These are phyloP conservation scores for Bombus terrestris DNA, from an alignment of 1,140 invertebrate genomes.

Conservation along the genomic window DNA sequence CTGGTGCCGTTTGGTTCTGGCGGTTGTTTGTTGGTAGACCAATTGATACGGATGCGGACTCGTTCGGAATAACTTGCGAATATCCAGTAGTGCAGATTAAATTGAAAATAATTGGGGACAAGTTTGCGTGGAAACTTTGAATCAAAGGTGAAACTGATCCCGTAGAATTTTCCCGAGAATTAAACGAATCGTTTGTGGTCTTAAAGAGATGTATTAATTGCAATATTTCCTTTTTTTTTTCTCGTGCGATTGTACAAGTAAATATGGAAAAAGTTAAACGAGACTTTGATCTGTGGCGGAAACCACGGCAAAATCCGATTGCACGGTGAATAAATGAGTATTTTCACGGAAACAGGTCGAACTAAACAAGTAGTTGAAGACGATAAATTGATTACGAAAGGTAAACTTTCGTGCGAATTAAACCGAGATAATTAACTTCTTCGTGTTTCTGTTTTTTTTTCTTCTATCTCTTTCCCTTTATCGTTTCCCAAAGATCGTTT, in stretches of 20 bases:
- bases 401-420: not conserved
- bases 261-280: not conserved
- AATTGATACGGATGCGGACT: not conserved
- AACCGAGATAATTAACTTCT: constrained; percentile 11
- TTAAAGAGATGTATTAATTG: too few species aligned
- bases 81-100: too few species aligned
- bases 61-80: too few species aligned
- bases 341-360: not conserved
- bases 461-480: not conserved
- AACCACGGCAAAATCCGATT: not conserved
- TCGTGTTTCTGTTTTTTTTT: not conserved
- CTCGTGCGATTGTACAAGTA: not conserved
- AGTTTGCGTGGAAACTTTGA: too few species aligned
- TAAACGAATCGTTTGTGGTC: too few species aligned
- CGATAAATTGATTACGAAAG: not conserved
- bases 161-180: too few species aligned
- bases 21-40: not conserved
- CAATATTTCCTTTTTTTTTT: too few species aligned
- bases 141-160: too few species aligned
- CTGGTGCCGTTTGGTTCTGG: not conserved
- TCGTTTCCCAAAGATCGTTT: not conserved
- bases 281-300: not conserved
- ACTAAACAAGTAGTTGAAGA: not conserved
- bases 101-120: too few species aligned
- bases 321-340: not conserved